A percentile compares a stretch with the other conserved stretches of the same genome.
Conservation (phyloP, 2,888 invertebrate genomes). For the Chrysodeixis includens region DNA sequence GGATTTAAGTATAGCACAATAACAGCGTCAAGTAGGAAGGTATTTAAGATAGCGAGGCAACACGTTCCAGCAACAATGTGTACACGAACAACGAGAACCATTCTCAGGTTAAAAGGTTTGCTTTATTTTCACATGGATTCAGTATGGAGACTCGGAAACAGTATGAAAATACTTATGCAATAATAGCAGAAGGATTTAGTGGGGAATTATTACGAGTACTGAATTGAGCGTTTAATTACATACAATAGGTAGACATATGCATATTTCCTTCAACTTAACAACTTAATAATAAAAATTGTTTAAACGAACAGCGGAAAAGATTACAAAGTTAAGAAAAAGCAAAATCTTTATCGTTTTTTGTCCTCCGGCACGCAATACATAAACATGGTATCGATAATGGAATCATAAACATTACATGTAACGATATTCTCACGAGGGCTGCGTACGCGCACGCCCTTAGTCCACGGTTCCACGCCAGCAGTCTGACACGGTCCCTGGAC, state of each 20-base stretch:
- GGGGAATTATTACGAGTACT: background rate
- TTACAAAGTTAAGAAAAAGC: conserved; percentile 23
- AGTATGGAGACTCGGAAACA: background rate
- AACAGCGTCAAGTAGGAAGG: conserved; percentile 32
- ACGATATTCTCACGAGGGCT: conserved; percentile 56
- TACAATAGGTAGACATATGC: background rate
- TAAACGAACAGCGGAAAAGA: conserved; percentile 17
- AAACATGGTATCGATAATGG: conserved; percentile 43
- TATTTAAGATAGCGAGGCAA: conserved; percentile 13
- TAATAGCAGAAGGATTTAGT: no score
- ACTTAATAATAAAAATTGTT: conserved; percentile 6
- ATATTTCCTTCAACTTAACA: conserved; percentile 3
- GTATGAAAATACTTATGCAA: no score
- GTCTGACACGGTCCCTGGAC: conserved; percentile 77
- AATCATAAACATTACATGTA: conserved; percentile 43
- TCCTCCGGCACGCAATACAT: conserved; percentile 27
- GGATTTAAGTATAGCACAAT: conserved; percentile 25
- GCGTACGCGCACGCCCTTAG: conserved; percentile 60
- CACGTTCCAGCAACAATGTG: conserved; percentile 20
- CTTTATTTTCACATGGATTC: background rate
- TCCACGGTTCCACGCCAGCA: conserved; percentile 73
- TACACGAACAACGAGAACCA: conserved; percentile 6
- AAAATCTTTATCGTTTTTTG: conserved; percentile 11
- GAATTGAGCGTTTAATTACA: background rate
- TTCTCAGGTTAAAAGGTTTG: background rate